These are phyloP conservation scores for Dascyllus trimaculatus DNA, from an alignment of 2,113 vertebrate species.

Conservation along the genomic window DNA sequence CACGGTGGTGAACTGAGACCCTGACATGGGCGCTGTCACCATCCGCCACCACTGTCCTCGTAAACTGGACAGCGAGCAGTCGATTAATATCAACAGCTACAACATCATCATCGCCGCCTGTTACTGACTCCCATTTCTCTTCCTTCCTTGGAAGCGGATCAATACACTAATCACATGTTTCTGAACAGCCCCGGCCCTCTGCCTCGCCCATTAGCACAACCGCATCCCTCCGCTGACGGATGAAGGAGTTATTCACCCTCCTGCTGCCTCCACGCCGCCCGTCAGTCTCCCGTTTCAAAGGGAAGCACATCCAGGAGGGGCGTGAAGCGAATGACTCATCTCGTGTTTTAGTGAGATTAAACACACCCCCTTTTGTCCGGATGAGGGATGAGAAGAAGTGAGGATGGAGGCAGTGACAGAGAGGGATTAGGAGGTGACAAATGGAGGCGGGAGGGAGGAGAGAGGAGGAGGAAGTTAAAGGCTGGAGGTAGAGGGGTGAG, in stretches of 20 bases:
- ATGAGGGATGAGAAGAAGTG: not conserved
- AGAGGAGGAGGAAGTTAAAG: not conserved
- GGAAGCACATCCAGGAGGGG: not conserved
- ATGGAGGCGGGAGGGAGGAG: not conserved
- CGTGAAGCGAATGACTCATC: conserved; percentile 1
- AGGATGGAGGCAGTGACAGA: not conserved
- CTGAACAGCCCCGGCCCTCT: not conserved
- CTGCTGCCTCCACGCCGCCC: not conserved
- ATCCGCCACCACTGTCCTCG: too few relatives aligned
- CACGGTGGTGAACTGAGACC: too few relatives aligned
- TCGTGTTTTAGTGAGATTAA: conserved; percentile 15
- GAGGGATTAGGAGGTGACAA: not conserved
- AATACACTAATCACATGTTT: conserved; percentile 17
- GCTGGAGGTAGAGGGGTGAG: conserved; percentile 1
- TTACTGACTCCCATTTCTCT: conserved; percentile 18
- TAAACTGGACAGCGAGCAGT: not conserved
- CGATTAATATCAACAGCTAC: not conserved
- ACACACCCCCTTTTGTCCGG: conserved; percentile 1
- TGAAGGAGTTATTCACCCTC: conserved; percentile 17
- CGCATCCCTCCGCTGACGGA: not conserved
- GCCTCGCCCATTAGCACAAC: not conserved
- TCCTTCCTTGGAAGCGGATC: conserved; percentile 12
- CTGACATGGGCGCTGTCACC: too few relatives aligned
- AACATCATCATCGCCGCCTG: conserved; percentile 6
- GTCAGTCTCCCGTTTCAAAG: not conserved